A percentile compares a stretch with the other conserved stretches of the same genome.
These are phyloP conservation scores for Peromyscus polionotus DNA, from an alignment of 2,113 vertebrate genomes.

Conservation along the genomic window DNA sequence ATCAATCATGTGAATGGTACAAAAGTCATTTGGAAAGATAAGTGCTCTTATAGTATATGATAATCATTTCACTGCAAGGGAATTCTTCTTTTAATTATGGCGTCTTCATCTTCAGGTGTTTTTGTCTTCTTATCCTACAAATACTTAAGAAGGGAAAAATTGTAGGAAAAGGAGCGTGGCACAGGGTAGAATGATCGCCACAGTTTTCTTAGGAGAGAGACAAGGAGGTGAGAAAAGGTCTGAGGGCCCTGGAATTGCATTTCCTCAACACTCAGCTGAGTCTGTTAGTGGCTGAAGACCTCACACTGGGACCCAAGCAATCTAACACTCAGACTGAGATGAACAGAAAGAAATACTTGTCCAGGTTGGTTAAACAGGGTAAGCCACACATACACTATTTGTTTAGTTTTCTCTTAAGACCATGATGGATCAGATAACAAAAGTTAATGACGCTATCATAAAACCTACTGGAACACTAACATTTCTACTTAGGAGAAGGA, in stretches of 20 bases:
- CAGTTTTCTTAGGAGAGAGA: background rate
- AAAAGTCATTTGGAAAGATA: background rate
- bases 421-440: background rate
- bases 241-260: background rate
- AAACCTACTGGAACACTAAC: background rate
- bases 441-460: background rate
- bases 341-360: background rate
- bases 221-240: conserved; percentile 20
- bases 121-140: background rate
- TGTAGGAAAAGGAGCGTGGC: background rate
- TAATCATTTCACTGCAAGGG: background rate
- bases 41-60: no score
- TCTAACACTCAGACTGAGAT: background rate
- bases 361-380: background rate
- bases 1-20: background rate
- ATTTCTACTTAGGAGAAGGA: background rate
- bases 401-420: background rate
- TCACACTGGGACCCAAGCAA: background rate
- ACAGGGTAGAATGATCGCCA: background rate
- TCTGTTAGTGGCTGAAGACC: background rate
- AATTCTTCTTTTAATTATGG: background rate
- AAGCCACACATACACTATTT: background rate
- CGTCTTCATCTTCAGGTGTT: background rate
- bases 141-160: background rate
- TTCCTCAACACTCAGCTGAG: background rate